Evolutionary conservation across 1,140 invertebrate genomes (phyloP), one percentile per base, ranked within the genome.

Genomic region (Drosophila subpulchrella): DNA sequence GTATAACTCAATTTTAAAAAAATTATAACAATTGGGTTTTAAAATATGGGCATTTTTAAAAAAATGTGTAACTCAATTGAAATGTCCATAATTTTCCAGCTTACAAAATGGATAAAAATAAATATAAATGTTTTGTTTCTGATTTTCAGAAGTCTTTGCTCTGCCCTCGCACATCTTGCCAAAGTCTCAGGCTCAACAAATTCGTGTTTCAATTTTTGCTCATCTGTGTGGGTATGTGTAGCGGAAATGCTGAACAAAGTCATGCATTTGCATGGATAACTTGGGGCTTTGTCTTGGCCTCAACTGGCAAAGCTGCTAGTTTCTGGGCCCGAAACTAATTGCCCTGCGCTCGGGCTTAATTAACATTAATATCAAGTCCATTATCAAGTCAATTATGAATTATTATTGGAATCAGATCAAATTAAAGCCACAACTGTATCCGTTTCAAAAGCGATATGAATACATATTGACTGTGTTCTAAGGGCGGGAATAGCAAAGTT

Each of bases 241-340:
- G 57, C 75, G 80, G 80, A 81, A 68, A 81, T 81, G 80, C 74
- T 56, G 58, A 59, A 83, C 80, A 79, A 83, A 60, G 67, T 68
- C 62, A 63, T 48, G 50, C 61, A 78, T 78, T 77, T 77, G 51
- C 55, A 39, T 42, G 36, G 63, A 51, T 50, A 60, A 56, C 39
- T 60, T 53, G 54, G 47, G 63, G 44, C 75, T 42, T 53, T 46
- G 54, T 77, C 42, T 66, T 15, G 32, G 27, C 3, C 13, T 15
- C 48, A 47, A 56, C 48, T 76, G 10, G 11, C 53, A 59, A 46
- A 46, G 50, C 54, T 77, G 55, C 17, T 53, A 8, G 12, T 51
- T 53, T 34, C 47, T 65, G 48, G 30, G 36, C 42, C 10, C 44
- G 53, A 58, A 57, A 57, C 54, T 44, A 73, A 73, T 54, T 77